Evolutionary conservation across 2,888 invertebrate genomes (phyloP), one percentile per base, ranked within the genome.

Genomic region (Sialis lutaria): DNA sequence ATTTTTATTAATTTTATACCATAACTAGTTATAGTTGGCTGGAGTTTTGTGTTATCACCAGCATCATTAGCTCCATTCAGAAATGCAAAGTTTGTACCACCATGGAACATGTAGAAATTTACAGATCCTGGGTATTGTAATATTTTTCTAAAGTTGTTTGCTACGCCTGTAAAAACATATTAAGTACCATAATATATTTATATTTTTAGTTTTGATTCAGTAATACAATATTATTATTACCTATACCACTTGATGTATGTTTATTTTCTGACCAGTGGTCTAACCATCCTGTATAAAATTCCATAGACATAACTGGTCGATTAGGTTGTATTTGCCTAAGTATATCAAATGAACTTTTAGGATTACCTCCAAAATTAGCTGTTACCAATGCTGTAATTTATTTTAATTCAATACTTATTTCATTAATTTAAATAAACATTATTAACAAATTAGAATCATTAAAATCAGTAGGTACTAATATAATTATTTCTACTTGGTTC

Each of bases 61-160:
- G 46, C 56, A 56, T 50, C 51, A 52, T 51, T 57, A 37, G 53
- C 59, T 5, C 62, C 62, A 49, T 60, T 63, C 47, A 58, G 51
- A 47, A 80, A 88, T 50, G 78, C 87, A 58, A 82, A 87, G 58
- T 86, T 90, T 1, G 86, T 85, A 46, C 92, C 91, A 13, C 93
- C 93, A 56, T 79, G 82, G 64, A 90, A 91, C 83, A 93, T 87
- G 60, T 92, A 95, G 55, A 92, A 76, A 58, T 90, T 93, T 13
- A 92, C 77, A 46, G 81, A 61, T 6, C 62, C 56, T 1, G 62
- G 62, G 49, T 55, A 61, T 22, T 52, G 50, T 9, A 64, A 46
- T 45, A 64, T 63, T 22, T 22, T 22, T 22, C 22, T 22, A 22
- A 22, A 22, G 22, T 22, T 4, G 6, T 50, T 44, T 22, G 22